Evolutionary conservation across 2,888 invertebrate species (phyloP), one percentile per base, ranked within the genome.

Genomic region (Eupithecia abbreviata): DNA sequence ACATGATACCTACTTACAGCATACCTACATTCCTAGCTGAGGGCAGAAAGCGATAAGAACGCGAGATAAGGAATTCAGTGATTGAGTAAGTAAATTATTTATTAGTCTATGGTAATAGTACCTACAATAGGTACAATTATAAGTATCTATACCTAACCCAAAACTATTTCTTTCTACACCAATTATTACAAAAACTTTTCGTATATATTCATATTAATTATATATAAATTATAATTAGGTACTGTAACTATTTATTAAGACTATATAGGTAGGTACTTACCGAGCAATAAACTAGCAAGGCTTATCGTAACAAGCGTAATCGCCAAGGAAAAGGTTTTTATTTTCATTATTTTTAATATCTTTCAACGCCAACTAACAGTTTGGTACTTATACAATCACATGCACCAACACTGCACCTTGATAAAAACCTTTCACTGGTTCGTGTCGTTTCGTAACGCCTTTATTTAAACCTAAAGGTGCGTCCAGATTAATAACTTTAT

Each of bases 221-320:
- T 0, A 30, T 30, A 30, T 30, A 30, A 30, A 30, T 30, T 30
- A 30, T 30, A 30, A 30, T 30, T 30, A 30, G 30, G 30, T 1
- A 30, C 30, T 30, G 30, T 30, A 30, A 30, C 30, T 30, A 30
- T 30, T 30, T 30, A 30, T 30, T n/a, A n/a, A n/a, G 30, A 30
- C 30, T 55, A 15, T 15, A 55, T 43, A 43, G 43, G 43, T 43
- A 7, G 43, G 55, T 55, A 47, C 77, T 74, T 66, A 77, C 77
- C 72, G 62, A 62, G 30, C 41, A 74, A n/a, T 10, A 72, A 77
- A 55, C 65, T 74, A 72, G 62, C 67, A 41, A n/a, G 41, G 42
- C 73, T 71, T 67, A 73, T 67, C 58, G 75, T n/a, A 62, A 73
- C 41, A 41, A 78, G 18, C 41, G 51, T 30, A 47, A 75, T 47